Evolutionary conservation across 2,113 vertebrate species (phyloP), one percentile per base, ranked within the genome.

Genomic region (Scopus umbretta): DNA sequence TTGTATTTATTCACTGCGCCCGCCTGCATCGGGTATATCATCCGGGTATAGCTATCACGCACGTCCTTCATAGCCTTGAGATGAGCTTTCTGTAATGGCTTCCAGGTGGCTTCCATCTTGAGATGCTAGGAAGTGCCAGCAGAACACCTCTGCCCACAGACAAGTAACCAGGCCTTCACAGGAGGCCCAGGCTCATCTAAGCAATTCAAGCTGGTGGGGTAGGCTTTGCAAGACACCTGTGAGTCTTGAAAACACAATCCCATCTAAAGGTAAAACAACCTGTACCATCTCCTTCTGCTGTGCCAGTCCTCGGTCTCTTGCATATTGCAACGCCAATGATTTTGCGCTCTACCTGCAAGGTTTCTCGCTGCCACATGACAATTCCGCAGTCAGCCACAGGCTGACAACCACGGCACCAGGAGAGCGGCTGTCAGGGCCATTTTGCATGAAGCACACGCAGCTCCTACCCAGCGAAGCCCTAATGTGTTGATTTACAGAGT

Each of bases 401-500:
- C 86, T 94, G 95, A 92, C 53, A 79, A n/a, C 70, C 89, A 29
- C 65, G 12, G 62, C 91, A 92, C 86, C 89, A 52, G 10, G 70
- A 92, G 86, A 94, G 86, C 4, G 9, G 65, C 92, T 97, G 88
- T 96, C 97, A 95, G 86, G 89, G 96, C 70, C 94, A 75, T 87
- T 97, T 70, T 92, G 86, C 94, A 89, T 85, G 86, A 96, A 91
- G 90, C 36, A 94, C 93, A 90, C 71, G 49, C 90, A 93, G 96
- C 94, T 96, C 87, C 70, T 91, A 78, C 66, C 83, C 92, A 87
- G 89, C 14, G 30, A 86, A 95, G 89, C 95, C 92, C 87, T 97
- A 97, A 96, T 95, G 92, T 90, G 91, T 95, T 96, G 97, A 95
- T 97, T 96, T 97, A 95, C 91, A 92, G 92, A 94, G 92, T 95